These are phyloP conservation scores for Catamblyrhynchus diadema DNA, from an alignment of 2,797 vertebrate species.

Conservation along the genomic window DNA sequence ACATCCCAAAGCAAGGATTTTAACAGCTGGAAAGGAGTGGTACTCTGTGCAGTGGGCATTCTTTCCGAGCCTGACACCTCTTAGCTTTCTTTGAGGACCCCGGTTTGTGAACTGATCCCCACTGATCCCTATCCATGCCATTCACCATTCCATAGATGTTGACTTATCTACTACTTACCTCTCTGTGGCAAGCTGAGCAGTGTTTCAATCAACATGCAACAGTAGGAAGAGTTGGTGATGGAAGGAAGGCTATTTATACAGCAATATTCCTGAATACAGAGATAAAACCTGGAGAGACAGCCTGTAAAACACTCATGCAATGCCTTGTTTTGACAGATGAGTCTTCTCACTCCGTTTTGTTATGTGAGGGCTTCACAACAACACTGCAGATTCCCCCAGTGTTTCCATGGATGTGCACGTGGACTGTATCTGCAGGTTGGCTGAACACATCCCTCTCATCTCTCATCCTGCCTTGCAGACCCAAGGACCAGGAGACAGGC, in stretches of 20 bases:
- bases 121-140: neutral
- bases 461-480: conserved; percentile 53
- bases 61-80: neutral
- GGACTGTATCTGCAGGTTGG: neutral
- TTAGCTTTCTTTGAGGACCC: neutral
- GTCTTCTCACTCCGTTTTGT: neutral
- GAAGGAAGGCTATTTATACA: neutral
- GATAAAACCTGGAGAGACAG: neutral
- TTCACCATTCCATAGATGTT: neutral
- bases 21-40: neutral
- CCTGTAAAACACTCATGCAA: neutral
- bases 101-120: neutral
- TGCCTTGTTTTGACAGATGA: neutral
- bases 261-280: neutral
- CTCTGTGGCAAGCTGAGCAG: neutral
- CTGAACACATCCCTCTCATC: neutral
- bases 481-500: conserved; percentile 50
- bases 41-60: neutral
- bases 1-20: neutral
- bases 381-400: neutral
- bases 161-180: neutral
- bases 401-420: neutral
- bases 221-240: neutral
- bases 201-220: neutral
- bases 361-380: neutral